phyloP scores from a whole-genome alignment of 1,140 invertebrate genomes.

The Halictus rubicundus region DNA sequence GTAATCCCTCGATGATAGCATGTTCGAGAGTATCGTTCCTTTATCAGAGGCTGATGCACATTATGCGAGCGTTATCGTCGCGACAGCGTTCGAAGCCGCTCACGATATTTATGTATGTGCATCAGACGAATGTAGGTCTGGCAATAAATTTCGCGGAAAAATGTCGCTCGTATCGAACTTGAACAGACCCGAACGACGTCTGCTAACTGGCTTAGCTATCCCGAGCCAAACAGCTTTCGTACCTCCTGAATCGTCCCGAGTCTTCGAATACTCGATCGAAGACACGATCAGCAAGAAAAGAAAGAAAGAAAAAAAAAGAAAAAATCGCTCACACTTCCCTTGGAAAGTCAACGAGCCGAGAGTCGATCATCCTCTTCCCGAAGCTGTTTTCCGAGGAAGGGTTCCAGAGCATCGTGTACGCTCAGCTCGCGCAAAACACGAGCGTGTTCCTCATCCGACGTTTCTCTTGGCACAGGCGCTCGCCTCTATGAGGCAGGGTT shows the following conservation, averaged over 20 bases:
- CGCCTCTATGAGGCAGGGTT: conserved; percentile 48
- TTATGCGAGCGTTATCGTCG: conserved; percentile 1
- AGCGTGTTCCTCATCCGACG: conserved; percentile 13
- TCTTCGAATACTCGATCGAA: background rate
- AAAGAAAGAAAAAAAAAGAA: too few relatives aligned
- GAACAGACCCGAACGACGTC: background rate
- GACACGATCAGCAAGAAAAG: background rate
- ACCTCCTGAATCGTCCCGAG: too few relatives aligned
- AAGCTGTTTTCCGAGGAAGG: background rate
- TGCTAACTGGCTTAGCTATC: background rate
- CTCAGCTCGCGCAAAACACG: conserved; percentile 33
- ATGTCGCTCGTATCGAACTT: background rate
- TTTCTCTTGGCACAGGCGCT: conserved; percentile 28
- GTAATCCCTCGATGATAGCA: background rate
- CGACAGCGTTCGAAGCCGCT: background rate
- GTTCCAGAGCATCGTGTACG: conserved; percentile 2
- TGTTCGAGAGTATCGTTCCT: background rate
- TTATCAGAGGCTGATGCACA: background rate
- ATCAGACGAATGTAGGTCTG: background rate
- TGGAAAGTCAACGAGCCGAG: background rate
- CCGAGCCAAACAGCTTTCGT: too few relatives aligned
- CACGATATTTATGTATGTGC: background rate
- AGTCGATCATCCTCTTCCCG: conserved; percentile 5
- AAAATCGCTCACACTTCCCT: background rate
- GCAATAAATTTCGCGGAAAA: background rate